These are phyloP conservation scores for Hafferia zeledoni DNA, from an alignment of 2,797 vertebrate genomes.

Conservation along the genomic window DNA sequence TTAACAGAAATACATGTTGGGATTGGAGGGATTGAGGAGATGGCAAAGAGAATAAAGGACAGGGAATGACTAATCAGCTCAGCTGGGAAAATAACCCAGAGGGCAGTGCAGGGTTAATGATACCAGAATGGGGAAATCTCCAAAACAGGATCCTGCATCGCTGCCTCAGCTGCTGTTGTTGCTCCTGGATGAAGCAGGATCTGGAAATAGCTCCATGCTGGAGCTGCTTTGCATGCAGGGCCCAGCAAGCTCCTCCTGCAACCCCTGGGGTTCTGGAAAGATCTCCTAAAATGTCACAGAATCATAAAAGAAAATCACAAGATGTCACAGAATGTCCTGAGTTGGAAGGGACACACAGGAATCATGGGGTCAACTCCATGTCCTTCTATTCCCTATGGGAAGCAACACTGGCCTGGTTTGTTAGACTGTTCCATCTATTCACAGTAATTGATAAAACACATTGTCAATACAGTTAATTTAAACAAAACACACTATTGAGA, in stretches of 20 bases:
- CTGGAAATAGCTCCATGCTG: neutral
- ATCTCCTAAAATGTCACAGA: neutral
- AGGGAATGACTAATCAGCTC: neutral
- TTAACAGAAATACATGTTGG: neutral
- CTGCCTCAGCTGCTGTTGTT: neutral
- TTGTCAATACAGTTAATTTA: rapidly evolving
- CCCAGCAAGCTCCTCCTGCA: neutral
- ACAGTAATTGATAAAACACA: neutral
- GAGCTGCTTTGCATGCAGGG: rapidly evolving
- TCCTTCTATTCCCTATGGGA: neutral
- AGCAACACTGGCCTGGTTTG: neutral
- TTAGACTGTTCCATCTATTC: rapidly evolving
- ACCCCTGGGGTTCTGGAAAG: neutral
- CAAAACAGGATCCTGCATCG: neutral
- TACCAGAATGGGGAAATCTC: neutral
- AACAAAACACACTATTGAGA: rapidly evolving
- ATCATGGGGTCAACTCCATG: rapidly evolving
- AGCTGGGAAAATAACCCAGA: neutral
- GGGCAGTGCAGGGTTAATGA: neutral
- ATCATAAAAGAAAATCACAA: rapidly evolving
- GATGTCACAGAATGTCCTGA: neutral
- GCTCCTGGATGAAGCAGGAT: neutral
- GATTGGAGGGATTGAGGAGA: neutral
- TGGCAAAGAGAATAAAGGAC: neutral
- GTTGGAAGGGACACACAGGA: neutral